Conservation (phyloP, 2,888 invertebrate genomes). For the Leucoptera coffeella region DNA sequence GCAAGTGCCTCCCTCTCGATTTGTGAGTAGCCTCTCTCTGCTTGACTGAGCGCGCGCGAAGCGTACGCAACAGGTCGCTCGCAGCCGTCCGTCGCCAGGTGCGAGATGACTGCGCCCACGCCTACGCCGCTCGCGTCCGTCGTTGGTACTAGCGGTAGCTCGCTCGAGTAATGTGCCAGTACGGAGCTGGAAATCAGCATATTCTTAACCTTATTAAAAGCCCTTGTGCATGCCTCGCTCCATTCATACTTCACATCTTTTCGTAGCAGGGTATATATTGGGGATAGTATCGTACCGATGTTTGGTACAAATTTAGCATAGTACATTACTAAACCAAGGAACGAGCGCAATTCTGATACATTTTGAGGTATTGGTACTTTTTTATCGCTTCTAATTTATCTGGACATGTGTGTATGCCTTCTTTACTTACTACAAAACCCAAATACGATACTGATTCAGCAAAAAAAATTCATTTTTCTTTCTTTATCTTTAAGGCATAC, state of each 20-base stretch:
- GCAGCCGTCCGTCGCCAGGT: conserved; percentile 1
- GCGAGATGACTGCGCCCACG: conserved; percentile 2
- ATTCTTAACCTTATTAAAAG: conserved; percentile 6
- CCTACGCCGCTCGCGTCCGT: conserved; percentile 2
- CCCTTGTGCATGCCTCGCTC: conserved; percentile 4
- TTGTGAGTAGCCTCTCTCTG: conserved; percentile 7
- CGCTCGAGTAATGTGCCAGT: conserved; percentile 2
- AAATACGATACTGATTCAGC: conserved; percentile 4
- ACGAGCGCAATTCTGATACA: conserved; percentile 7
- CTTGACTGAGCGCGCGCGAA: conserved; percentile 6
- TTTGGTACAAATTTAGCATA: conserved; percentile 8
- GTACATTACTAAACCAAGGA: conserved; percentile 9
- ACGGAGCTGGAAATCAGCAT: not conserved
- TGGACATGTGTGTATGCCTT: conserved; percentile 4
- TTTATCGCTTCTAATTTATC: conserved; percentile 4
- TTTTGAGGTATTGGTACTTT: conserved; percentile 6
- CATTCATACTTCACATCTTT: conserved; percentile 6
- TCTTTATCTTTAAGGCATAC: conserved; percentile 2
- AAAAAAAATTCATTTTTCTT: conserved; percentile 5
- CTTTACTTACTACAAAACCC: conserved; percentile 3
- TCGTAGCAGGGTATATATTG: conserved; percentile 7
- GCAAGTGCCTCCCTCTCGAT: no score
- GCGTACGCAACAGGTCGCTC: conserved; percentile 7
- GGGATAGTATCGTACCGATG: conserved; percentile 7
- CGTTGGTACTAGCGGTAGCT: conserved; percentile 1